Percentiles rank a stretch among this genome's conserved stretches.
Evolutionary conservation across 2,113 vertebrate species (phyloP).

Genomic region (Grammomys dolichurus): DNA sequence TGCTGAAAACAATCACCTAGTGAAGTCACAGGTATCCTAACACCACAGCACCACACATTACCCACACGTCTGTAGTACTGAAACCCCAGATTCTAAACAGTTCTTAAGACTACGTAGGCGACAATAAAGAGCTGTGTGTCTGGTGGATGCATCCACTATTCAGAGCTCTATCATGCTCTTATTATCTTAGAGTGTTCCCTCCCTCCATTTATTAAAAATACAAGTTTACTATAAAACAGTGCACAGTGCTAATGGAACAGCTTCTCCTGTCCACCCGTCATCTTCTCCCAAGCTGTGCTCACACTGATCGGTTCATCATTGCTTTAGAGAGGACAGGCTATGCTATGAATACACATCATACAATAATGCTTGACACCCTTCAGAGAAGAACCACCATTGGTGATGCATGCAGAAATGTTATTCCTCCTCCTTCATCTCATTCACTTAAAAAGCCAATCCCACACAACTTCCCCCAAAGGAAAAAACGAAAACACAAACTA

Average conservation of each 20-base stretch:
- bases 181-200: background rate
- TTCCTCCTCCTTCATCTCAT: background rate
- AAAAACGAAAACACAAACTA: fast-evolving
- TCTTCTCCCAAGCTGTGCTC: background rate
- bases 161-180: background rate
- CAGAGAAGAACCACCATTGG: background rate
- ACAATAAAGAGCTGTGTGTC: background rate
- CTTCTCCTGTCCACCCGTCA: background rate
- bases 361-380: background rate
- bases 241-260: too few relatives aligned
- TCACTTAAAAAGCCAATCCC: background rate
- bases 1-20: background rate
- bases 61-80: background rate
- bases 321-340: background rate
- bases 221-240: background rate
- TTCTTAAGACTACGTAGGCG: background rate
- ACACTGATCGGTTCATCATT: background rate
- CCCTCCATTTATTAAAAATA: background rate
- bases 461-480: background rate
- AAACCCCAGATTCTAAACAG: background rate
- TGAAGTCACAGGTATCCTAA: background rate
- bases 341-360: fast-evolving
- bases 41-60: background rate
- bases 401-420: background rate
- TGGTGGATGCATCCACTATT: background rate